Evolutionary conservation across 2,113 vertebrate species (phyloP), one percentile per base, ranked within the genome.

Genomic region (Pterophyllum scalare): DNA sequence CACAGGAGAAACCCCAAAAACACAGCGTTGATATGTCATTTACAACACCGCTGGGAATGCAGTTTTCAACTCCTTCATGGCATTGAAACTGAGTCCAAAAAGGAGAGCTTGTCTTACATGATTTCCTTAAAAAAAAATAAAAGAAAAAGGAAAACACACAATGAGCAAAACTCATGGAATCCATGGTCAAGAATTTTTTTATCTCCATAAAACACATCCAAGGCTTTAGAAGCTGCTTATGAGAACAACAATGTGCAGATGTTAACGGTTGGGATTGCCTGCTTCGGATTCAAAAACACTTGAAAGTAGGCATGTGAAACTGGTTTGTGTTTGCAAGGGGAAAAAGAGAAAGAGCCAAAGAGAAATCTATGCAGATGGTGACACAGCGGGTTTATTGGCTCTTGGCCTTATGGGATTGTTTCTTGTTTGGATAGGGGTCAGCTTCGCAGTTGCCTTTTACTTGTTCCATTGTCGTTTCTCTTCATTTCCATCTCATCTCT

Each of bases 321-420:
- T 46, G 38, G 19, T 40, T 15, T 70, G 76, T 74, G 76, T 77
- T 82, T 67, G 52, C 43, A 79, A 80, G 26, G 58, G 52, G 52
- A 40, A 56, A 43, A 20, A 83, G 62, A 87, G 64, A 76, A 22
- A 77, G 62, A 65, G 81, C 35, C 33, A 60, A 67, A 88, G 78
- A 88, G 86, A 86, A 90, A 61, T 90, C 59, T 80, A 82, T 89
- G 82, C 95, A 96, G 94, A 96, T 96, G 94, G 96, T 90, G 62
- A 94, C 95, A 87, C 95, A 95, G 95, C 95, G 81, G 94, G 94
- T 87, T 88, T 82, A 80, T 81, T 94, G 95, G 94, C 94, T 86
- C 75, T 87, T 89, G 87, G 95, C 89, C 91, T 91, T 93, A 79
- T 94, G 87, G 92, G 94, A 94, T 83, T 88, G 87, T 91, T 94